phyloP scores from a whole-genome alignment of 2,888 invertebrate species.

The Eupithecia pulchellata region DNA sequence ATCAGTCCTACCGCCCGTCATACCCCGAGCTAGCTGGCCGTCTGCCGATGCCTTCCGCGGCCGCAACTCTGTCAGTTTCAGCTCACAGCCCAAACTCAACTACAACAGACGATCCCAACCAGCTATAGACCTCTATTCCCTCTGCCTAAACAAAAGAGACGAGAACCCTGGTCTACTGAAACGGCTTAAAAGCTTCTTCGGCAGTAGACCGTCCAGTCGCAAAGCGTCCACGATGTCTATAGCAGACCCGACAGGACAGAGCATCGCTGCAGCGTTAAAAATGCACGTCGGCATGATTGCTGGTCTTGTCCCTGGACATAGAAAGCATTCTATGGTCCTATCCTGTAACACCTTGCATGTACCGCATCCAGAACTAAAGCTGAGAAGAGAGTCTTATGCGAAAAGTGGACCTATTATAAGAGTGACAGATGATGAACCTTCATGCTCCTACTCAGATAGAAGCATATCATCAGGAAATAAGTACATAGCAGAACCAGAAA shows the following conservation, averaged over 20 bases:
- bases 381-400: conserved; percentile 82
- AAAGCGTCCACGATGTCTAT: conserved; percentile 89
- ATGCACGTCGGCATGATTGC: conserved; percentile 90
- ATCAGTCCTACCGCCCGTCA: conserved; percentile 90
- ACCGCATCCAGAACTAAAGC: conserved; percentile 71
- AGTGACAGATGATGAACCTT: conserved; percentile 80
- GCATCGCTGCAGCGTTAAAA: conserved; percentile 89
- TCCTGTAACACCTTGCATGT: conserved; percentile 87
- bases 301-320: conserved; percentile 88
- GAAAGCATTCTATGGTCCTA: conserved; percentile 84
- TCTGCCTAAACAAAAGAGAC: conserved; percentile 84
- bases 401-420: conserved; percentile 87
- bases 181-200: conserved; percentile 86
- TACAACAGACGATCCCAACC: conserved; percentile 82
- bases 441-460: conserved; percentile 69
- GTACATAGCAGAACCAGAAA: conserved; percentile 84
- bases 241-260: conserved; percentile 83
- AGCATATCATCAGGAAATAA: conserved; percentile 65
- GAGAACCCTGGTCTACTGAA: conserved; percentile 84
- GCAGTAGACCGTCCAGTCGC: conserved; percentile 87
- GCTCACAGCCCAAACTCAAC: conserved; percentile 88
- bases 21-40: conserved; percentile 91
- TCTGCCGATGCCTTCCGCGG: conserved; percentile 88
- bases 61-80: conserved; percentile 87
- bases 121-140: conserved; percentile 85